A percentile compares a stretch with the other conserved stretches of the same genome.
Conservation (phyloP, 2,797 vertebrate genomes). For the Peromyscus eremicus region DNA sequence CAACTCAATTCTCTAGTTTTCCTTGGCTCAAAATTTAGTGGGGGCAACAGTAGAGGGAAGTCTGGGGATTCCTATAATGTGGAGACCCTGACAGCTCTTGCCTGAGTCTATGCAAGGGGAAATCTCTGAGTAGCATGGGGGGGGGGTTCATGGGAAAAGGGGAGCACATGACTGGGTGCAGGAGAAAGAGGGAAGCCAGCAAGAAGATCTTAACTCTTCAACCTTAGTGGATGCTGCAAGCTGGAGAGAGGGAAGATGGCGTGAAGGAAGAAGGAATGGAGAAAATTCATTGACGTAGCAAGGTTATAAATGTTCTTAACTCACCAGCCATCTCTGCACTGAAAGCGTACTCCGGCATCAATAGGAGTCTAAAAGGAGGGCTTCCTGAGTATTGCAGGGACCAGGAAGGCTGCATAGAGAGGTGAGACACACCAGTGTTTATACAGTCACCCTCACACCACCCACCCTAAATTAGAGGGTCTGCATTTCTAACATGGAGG, state of each 20-base stretch:
- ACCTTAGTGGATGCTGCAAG: neutral
- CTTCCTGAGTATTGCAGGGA: neutral
- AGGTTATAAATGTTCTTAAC: accelerated
- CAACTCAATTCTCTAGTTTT: neutral
- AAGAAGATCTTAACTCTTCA: neutral
- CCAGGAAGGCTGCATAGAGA: neutral
- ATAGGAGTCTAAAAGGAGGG: neutral
- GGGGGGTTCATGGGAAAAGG: neutral
- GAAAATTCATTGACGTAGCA: no score
- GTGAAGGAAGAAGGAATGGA: neutral
- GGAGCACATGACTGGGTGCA: neutral
- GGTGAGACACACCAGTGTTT: neutral
- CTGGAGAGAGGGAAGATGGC: neutral
- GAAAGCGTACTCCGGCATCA: neutral
- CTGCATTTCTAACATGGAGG: neutral
- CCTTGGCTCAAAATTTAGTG: neutral
- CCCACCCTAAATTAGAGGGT: neutral
- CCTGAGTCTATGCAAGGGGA: accelerated
- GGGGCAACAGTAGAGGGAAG: neutral
- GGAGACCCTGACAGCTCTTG: neutral
- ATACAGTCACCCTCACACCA: neutral
- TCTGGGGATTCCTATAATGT: neutral
- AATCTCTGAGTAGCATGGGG: neutral
- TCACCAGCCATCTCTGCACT: neutral
- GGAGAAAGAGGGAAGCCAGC: accelerated